phyloP scores from a whole-genome alignment of 2,888 invertebrate genomes.

The Ornithoptera priamus region DNA sequence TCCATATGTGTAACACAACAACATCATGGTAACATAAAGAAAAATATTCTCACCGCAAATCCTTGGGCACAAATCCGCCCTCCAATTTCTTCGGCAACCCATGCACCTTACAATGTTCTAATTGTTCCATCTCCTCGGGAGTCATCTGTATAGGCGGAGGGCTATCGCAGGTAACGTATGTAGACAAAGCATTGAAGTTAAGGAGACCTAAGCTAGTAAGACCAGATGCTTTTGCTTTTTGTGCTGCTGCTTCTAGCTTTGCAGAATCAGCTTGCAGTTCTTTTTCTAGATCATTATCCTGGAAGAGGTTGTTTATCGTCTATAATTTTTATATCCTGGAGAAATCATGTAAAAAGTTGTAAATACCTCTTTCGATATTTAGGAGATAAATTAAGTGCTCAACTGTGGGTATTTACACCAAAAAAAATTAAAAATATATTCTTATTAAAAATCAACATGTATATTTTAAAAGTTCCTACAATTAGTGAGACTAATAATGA shows the following conservation, averaged over 20 bases:
- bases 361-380: background rate
- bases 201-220: constrained; percentile 62
- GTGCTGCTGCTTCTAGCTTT: constrained; percentile 53
- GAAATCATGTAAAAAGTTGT: background rate
- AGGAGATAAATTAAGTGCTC: background rate
- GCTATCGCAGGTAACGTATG: constrained; percentile 88
- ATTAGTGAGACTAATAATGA: no score
- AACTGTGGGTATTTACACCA: background rate
- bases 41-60: constrained; percentile 63
- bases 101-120: constrained; percentile 85
- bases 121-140: constrained; percentile 85
- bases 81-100: constrained; percentile 86
- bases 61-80: constrained; percentile 85
- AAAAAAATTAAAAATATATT: no score
- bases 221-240: constrained; percentile 62
- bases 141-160: constrained; percentile 90
- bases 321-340: constrained; percentile 1
- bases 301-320: constrained; percentile 9
- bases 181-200: constrained; percentile 77
- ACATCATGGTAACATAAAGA: background rate
- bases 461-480: no score
- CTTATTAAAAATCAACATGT: no score
- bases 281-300: constrained; percentile 73
- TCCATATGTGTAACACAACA: no score
- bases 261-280: constrained; percentile 66